Base-by-base conservation (phyloP, 2,888 invertebrate genomes). In the Drosophila melanosoma region DNA sequence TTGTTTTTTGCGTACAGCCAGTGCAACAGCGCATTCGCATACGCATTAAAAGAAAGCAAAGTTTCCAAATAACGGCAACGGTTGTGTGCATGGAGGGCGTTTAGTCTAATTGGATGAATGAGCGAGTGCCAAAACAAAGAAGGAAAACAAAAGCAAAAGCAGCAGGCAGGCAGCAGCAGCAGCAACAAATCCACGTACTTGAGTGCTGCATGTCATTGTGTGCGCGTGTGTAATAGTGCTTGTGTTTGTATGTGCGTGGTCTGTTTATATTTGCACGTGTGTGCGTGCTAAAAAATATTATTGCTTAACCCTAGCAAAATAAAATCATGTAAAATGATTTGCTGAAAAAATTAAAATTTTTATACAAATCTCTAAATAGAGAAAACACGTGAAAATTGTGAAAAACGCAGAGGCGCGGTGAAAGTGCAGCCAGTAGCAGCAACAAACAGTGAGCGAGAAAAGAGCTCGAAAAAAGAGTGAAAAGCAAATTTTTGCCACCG, bases 351-450 rank as follows among this genome's bases (percentile, higher is more conserved):
- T 48, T 42, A 40, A 69, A 81, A 65, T 59, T 73, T 54, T 57
- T 69, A 71, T 42, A 49, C 49, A 62, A 67, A 66, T 58, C 52
- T 23, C 48, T 20, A 62, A 26, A 17, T 64, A 62, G 53, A 70
- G 69, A 84, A 76, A 81, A 79, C 87, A 79, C 78, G 88, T 81
- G 83, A 79, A 86, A 80, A 83, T 78, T 82, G 74, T 81, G 74
- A 62, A 69, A 77, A 80, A 71, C 72, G 36, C 49, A 52, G 32
- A 36, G 57, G 40, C 40, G 69, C 68, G 83, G 85, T 86, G 85
- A 86, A 86, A 88, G 85, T 82, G 83, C 62, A 73, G 26, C 32
- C 52, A 65, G 59, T 61, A 62, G 57, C 56, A 64, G 42, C 23
- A 45, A 45, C 45, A 45, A 45, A 45, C 45, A 23, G 15, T 59